phyloP scores from a whole-genome alignment of 2,113 vertebrate species.

The Ammodytes marinus region DNA sequence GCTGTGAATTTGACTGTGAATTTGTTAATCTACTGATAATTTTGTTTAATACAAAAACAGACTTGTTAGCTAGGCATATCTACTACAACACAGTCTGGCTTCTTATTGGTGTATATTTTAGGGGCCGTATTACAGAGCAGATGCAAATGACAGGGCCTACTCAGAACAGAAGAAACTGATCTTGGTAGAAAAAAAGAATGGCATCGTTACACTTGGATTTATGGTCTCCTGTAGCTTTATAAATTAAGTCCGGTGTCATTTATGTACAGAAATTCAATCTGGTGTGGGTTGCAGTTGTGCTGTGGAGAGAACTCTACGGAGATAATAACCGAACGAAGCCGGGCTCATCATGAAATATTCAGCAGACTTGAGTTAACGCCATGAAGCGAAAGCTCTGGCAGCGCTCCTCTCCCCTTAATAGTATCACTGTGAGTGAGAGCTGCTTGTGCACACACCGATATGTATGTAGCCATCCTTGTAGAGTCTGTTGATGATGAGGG shows the following conservation, averaged over 20 bases:
- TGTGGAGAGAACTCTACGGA: conserved; percentile 2
- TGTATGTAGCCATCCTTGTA: conserved; percentile 99
- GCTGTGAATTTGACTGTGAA: background rate
- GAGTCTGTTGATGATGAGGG: conserved; percentile 95
- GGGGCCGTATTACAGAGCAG: background rate
- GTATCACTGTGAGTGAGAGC: conserved; percentile 17
- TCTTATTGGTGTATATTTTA: background rate
- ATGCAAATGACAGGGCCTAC: background rate
- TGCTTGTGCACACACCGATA: conserved; percentile 89
- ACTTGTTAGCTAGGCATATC: background rate
- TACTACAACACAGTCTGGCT: background rate
- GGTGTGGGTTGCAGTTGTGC: conserved; percentile 16
- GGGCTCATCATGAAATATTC: conserved; percentile 64
- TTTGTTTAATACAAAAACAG: background rate
- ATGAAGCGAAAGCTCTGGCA: conserved; percentile 30
- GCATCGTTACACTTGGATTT: background rate
- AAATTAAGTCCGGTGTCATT: conserved; percentile 9
- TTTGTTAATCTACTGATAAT: background rate
- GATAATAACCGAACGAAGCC: conserved; percentile 46
- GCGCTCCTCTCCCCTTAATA: conserved; percentile 10
- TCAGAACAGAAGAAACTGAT: background rate
- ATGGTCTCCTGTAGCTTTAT: background rate
- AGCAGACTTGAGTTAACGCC: conserved; percentile 34
- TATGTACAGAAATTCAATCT: conserved; percentile 27
- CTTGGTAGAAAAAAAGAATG: background rate